These are phyloP conservation scores for Saxidomus purpurata DNA, from an alignment of 1,140 invertebrate species.

Conservation along the genomic window DNA sequence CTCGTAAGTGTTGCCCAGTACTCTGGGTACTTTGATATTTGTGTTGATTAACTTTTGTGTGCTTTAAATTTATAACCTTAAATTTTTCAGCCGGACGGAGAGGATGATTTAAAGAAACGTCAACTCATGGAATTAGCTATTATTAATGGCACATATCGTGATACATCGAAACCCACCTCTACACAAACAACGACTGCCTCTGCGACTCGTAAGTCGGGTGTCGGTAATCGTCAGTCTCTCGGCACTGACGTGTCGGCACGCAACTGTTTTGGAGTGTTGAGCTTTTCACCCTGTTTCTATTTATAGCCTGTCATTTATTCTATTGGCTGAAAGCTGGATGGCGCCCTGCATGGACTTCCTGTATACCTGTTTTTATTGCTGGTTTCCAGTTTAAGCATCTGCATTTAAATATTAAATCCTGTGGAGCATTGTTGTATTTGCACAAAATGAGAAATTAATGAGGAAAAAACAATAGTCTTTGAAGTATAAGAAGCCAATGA, in stretches of 20 bases:
- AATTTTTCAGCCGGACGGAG: conserved; percentile 95
- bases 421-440: neutral
- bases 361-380: conserved; percentile 55
- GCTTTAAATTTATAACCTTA: conserved; percentile 64
- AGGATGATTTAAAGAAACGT: conserved; percentile 99
- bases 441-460: too few relatives aligned
- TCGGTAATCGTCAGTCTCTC: conserved; percentile 64
- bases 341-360: conserved; percentile 65
- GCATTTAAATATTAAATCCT: conserved; percentile 23
- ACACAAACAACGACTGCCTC: conserved; percentile 72
- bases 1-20: conserved; percentile 77
- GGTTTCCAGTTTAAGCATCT: conserved; percentile 23
- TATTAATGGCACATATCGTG: conserved; percentile 99
- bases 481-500: too few relatives aligned
- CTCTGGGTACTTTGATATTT: conserved; percentile 61
- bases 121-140: conserved; percentile 99
- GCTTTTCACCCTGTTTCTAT: conserved; percentile 70
- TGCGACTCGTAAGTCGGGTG: conserved; percentile 83
- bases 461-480: too few relatives aligned
- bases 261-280: conserved; percentile 65
- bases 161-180: conserved; percentile 82
- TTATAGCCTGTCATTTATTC: conserved; percentile 63
- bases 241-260: conserved; percentile 29
- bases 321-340: conserved; percentile 65
- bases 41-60: conserved; percentile 65